Percentiles rank a stretch among this genome's conserved stretches.
Evolutionary conservation across 1,140 invertebrate genomes (phyloP).

Genomic region (Papilio aristodemus): DNA sequence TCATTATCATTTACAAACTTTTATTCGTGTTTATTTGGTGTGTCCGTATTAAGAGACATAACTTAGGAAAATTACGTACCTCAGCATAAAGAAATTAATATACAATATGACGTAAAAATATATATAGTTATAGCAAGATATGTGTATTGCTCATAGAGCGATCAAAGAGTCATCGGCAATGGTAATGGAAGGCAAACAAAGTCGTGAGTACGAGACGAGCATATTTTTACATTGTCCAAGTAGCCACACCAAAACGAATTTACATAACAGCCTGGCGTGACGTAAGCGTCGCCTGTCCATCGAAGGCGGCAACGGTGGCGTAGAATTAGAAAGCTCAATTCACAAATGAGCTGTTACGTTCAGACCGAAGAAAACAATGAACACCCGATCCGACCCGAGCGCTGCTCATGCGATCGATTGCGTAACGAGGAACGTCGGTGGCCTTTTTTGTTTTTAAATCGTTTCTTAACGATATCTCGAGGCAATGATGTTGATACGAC

Average conservation of each 20-base stretch:
- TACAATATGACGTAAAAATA: not conserved
- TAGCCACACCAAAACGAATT: slow-evolving; percentile 19
- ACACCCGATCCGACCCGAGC: slow-evolving; percentile 9
- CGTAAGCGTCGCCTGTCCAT: slow-evolving; percentile 22
- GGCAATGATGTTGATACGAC: not conserved
- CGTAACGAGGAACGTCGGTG: slow-evolving; percentile 20
- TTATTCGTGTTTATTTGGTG: too few species aligned
- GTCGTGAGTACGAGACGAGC: not conserved
- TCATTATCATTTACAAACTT: too few species aligned
- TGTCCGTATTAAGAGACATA: not conserved
- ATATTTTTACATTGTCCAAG: slow-evolving; percentile 25
- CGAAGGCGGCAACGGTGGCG: slow-evolving; percentile 1
- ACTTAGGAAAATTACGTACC: not conserved
- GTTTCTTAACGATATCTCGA: slow-evolving; percentile 7
- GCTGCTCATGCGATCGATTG: slow-evolving; percentile 20
- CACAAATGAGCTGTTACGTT: slow-evolving; percentile 25
- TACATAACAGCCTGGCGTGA: slow-evolving; percentile 20
- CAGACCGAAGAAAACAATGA: slow-evolving; percentile 21
- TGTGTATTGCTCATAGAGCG: not conserved
- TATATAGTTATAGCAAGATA: not conserved
- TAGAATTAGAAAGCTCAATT: slow-evolving; percentile 25
- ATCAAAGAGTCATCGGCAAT: slow-evolving; percentile 6
- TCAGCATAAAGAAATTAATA: not conserved
- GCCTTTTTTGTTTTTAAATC: slow-evolving; percentile 18
- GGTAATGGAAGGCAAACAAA: not conserved